Conservation (phyloP, 1,140 invertebrate genomes). For the Neodiprion virginianus region DNA sequence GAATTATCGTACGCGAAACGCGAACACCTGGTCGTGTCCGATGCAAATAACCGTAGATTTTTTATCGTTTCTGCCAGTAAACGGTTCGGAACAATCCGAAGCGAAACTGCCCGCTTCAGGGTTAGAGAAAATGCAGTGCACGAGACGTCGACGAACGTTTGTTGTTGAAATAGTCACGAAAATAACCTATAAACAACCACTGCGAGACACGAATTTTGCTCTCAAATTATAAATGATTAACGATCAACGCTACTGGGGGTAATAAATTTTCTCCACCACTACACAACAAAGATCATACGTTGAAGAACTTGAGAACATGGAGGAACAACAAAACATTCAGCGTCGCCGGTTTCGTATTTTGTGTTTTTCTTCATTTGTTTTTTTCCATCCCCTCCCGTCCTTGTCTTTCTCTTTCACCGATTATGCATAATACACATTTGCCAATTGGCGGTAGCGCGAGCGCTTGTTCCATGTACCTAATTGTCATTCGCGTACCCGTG, state of each 20-base stretch:
- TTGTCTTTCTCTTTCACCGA: too few relatives aligned
- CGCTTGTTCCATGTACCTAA: too few relatives aligned
- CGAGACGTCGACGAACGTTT: not conserved
- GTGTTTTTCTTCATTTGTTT: not conserved
- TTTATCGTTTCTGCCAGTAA: too few relatives aligned
- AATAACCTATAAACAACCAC: not conserved
- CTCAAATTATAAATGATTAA: not conserved
- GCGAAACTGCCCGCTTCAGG: too few relatives aligned
- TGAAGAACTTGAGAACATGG: not conserved
- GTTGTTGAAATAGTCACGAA: conserved; percentile 1
- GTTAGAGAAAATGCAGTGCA: not conserved
- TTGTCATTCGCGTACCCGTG: too few relatives aligned
- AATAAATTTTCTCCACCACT: too few relatives aligned
- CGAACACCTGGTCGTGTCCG: too few relatives aligned
- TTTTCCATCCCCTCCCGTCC: not conserved
- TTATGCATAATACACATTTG: too few relatives aligned
- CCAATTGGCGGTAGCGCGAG: too few relatives aligned
- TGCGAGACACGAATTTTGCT: not conserved
- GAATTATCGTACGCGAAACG: too few relatives aligned
- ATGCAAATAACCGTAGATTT: too few relatives aligned
- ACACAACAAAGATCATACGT: not conserved
- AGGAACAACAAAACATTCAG: not conserved
- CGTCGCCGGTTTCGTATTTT: not conserved
- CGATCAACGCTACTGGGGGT: not conserved
- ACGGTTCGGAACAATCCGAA: too few relatives aligned